These are phyloP conservation scores for Portevinia maculata DNA, from an alignment of 2,888 invertebrate genomes.

Conservation along the genomic window DNA sequence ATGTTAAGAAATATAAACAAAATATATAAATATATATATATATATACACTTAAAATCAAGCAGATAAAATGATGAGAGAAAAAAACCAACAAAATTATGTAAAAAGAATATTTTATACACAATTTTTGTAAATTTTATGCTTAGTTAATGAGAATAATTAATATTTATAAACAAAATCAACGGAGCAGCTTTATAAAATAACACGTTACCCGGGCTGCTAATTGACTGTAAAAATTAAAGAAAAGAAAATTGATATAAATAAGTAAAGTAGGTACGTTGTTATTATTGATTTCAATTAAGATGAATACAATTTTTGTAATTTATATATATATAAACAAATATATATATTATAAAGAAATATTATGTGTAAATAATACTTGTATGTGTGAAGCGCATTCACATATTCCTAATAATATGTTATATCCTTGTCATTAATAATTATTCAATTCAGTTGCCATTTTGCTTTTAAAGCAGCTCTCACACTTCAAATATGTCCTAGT, in stretches of 20 bases:
- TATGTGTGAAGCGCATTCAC: constrained; percentile 34
- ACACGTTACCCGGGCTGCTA: constrained; percentile 66
- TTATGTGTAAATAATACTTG: constrained; percentile 66
- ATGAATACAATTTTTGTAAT: constrained; percentile 61
- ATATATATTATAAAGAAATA: constrained; percentile 21
- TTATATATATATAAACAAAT: constrained; percentile 27
- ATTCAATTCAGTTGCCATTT: constrained; percentile 72
- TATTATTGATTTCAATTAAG: constrained; percentile 66
- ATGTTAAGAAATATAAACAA: constrained; percentile 47
- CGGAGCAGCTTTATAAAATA: constrained; percentile 61
- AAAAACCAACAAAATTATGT: constrained; percentile 52
- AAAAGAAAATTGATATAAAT: constrained; percentile 29
- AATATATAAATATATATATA: constrained; percentile 51
- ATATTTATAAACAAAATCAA: constrained; percentile 29
- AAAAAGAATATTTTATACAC: constrained; percentile 72
- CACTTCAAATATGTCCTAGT: constrained; percentile 46
- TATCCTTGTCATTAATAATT: constrained; percentile 65
- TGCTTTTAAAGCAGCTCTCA: constrained; percentile 53
- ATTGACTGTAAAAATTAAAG: constrained; percentile 64
- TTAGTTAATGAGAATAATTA: constrained; percentile 62
- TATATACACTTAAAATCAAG: constrained; percentile 59
- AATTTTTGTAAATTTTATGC: constrained; percentile 73
- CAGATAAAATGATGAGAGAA: constrained; percentile 22
- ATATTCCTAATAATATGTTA: constrained; percentile 40
- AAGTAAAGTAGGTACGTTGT: constrained; percentile 44